Percentiles rank a stretch among this genome's conserved stretches.
Evolutionary conservation across 2,888 invertebrate species (phyloP).

Genomic region (Chrysina gloriosa): DNA sequence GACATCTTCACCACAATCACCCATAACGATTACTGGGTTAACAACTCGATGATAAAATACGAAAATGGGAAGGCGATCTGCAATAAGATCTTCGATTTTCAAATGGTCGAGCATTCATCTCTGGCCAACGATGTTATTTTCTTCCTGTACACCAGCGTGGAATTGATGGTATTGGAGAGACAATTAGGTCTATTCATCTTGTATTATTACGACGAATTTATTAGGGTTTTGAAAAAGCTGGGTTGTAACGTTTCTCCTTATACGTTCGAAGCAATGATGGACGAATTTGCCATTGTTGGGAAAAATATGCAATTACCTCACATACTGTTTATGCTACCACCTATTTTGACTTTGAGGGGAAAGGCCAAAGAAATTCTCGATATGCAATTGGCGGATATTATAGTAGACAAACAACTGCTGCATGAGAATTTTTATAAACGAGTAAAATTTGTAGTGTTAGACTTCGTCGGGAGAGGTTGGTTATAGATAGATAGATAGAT

Average conservation of each 20-base stretch:
- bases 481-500: not conserved
- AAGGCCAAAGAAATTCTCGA: conserved; percentile 60
- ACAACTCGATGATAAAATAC: conserved; percentile 69
- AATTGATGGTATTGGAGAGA: conserved; percentile 59
- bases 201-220: conserved; percentile 62
- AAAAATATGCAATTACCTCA: conserved; percentile 61
- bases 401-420: not conserved
- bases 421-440: conserved; percentile 44
- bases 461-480: conserved; percentile 37
- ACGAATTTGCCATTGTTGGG: conserved; percentile 61
- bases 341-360: conserved; percentile 59
- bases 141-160: conserved; percentile 67
- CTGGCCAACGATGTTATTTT: conserved; percentile 67
- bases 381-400: conserved; percentile 50
- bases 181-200: conserved; percentile 65
- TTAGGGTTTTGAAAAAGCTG: conserved; percentile 55
- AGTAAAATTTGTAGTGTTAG: conserved; percentile 36
- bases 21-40: conserved; percentile 71
- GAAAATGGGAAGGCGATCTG: conserved; percentile 46
- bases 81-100: conserved; percentile 71
- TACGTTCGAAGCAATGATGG: conserved; percentile 58
- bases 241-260: conserved; percentile 56
- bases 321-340: conserved; percentile 62
- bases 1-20: conserved; percentile 68
- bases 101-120: conserved; percentile 66